Percentiles rank a stretch among this genome's conserved stretches.
Evolutionary conservation across 2,113 vertebrate species (phyloP).

Genomic region (Fregetta grallaria): DNA sequence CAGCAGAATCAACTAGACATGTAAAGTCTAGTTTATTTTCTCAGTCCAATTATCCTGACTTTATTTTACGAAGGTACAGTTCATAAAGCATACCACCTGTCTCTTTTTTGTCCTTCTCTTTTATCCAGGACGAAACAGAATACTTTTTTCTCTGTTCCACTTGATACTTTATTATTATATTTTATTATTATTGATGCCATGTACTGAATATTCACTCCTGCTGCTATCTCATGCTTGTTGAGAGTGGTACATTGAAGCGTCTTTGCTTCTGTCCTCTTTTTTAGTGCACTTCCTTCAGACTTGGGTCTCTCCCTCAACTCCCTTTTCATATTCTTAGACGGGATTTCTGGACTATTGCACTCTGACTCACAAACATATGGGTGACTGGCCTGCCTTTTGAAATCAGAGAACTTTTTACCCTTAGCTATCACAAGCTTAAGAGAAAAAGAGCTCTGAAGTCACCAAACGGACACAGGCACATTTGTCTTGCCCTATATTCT

Average conservation of each 20-base stretch:
- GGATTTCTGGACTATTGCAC: not conserved
- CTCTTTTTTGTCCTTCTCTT: not conserved
- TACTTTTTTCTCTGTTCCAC: not conserved
- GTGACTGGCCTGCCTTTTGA: not conserved
- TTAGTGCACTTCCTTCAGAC: not conserved
- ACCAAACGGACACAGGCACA: not conserved
- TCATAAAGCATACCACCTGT: not conserved
- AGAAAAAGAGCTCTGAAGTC: not conserved
- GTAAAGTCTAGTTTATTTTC: not conserved
- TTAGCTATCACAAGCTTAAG: not conserved
- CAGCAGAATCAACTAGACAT: not conserved
- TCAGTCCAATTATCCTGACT: not conserved
- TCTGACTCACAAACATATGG: not conserved
- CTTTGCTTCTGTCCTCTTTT: not conserved
- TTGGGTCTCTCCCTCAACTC: not conserved
- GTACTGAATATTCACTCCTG: not conserved
- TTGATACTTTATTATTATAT: not conserved
- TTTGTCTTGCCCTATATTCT: not conserved
- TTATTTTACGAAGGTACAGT: not conserved
- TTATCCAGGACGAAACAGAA: not conserved
- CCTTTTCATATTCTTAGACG: not conserved
- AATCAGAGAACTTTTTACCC: not conserved
- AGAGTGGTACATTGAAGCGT: not conserved
- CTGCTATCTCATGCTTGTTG: not conserved
- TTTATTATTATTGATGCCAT: not conserved